A percentile compares a stretch with the other conserved stretches of the same genome.
These are phyloP conservation scores for Phacellophora camtschatica DNA, from an alignment of 30 jellyfish, hydroid and myxozoan genomes.

Conservation along the genomic window DNA sequence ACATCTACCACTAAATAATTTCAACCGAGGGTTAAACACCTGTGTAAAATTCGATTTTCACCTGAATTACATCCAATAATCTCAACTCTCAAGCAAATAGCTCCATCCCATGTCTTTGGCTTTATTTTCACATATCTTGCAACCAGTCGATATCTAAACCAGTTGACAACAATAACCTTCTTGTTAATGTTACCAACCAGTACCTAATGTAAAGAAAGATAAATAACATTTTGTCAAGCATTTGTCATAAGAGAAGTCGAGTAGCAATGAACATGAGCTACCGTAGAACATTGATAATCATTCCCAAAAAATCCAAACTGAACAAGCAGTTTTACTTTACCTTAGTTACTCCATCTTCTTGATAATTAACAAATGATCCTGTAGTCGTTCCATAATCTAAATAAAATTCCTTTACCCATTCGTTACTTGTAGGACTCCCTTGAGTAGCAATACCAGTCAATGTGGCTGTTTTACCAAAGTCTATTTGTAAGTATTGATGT, in stretches of 20 bases:
- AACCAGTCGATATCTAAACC: constrained; percentile 37
- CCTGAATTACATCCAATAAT: constrained; percentile 68
- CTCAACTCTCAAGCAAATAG: constrained; percentile 54
- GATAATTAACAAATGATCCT: constrained; percentile 23
- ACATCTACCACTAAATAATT: neutral
- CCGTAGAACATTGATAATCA: neutral
- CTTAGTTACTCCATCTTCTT: constrained; percentile 21
- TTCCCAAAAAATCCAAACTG: neutral
- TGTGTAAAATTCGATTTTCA: too few species aligned
- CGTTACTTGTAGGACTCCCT: constrained; percentile 32
- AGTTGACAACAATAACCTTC: constrained; percentile 41
- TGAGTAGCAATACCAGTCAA: constrained; percentile 62
- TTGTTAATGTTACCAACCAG: constrained; percentile 49
- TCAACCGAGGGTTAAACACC: too few species aligned
- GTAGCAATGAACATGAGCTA: neutral
- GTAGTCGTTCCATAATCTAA: constrained; percentile 38
- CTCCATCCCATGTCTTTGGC: constrained; percentile 25
- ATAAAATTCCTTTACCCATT: constrained; percentile 63
- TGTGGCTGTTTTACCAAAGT: constrained; percentile 49
- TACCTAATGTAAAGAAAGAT: too few species aligned
- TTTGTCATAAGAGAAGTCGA: too few species aligned
- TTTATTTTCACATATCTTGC: constrained; percentile 28
- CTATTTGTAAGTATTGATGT: constrained; percentile 33
- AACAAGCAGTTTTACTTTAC: neutral
- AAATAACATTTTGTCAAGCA: too few species aligned